Conservation (phyloP, 2,888 invertebrate genomes). For the Lycophotia porphyrea region DNA sequence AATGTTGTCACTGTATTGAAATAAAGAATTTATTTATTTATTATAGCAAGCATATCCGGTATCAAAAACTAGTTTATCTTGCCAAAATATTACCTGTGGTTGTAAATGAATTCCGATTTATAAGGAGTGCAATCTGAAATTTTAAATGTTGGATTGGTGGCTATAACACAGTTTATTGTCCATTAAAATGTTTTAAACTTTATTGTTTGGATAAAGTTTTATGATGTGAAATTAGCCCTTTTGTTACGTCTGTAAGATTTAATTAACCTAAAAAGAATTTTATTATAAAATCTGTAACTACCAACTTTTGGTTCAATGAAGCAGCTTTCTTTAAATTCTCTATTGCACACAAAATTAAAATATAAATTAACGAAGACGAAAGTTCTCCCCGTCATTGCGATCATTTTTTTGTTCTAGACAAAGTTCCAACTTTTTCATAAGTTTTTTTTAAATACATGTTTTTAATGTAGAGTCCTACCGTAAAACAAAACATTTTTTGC, state of each 20-base stretch:
- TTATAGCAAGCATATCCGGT: conserved; percentile 8
- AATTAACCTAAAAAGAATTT: background rate
- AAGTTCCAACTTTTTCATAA: too few relatives aligned
- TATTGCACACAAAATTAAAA: too few relatives aligned
- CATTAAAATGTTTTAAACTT: conserved; percentile 74
- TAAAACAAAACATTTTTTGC: too few relatives aligned
- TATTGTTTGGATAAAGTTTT: conserved; percentile 72
- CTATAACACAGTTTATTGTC: conserved; percentile 65
- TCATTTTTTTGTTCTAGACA: too few relatives aligned
- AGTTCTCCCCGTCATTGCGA: too few relatives aligned
- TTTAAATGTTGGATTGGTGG: conserved; percentile 49
- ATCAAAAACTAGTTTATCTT: conserved; percentile 21
- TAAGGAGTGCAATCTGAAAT: conserved; percentile 52
- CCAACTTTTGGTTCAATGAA: background rate
- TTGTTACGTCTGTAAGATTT: conserved; percentile 40
- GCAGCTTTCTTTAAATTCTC: too few relatives aligned
- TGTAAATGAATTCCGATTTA: conserved; percentile 55
- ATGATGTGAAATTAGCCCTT: conserved; percentile 69
- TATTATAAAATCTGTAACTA: background rate
- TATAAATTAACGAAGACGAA: too few relatives aligned
- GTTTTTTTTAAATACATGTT: too few relatives aligned
- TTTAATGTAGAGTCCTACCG: too few relatives aligned
- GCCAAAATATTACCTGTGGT: conserved; percentile 40
- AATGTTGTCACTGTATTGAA: too few relatives aligned
- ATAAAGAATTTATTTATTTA: too few relatives aligned